Base-by-base conservation (phyloP, 2,888 invertebrate species). In the Dryomyza anilis region DNA sequence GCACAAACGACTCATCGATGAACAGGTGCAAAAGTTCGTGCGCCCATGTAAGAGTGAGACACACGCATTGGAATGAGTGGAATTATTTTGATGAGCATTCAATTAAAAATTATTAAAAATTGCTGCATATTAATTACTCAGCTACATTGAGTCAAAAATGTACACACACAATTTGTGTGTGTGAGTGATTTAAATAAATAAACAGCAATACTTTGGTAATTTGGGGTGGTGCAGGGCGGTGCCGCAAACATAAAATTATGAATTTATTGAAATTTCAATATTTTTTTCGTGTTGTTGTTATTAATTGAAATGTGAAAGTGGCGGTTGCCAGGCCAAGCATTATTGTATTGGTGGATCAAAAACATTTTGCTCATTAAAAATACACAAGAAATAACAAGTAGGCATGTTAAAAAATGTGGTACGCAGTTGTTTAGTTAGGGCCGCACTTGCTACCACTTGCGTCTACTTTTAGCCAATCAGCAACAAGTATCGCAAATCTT, bases 31-130 rank as follows among this genome's bases (percentile, higher is more conserved):
- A 61, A 39, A 43, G 14, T 27, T 7, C 23, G 14, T 16, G 21
- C 16, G 36, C 23, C 57, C 30, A 23, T 63, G 71, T 66, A 67
- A 59, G n/a, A n/a, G 63, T 71, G 48, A 48, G 61, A 52, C 71
- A 36, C 57, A 36, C 39, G 36, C 39, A 12, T 46, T 48, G 55
- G 25, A 43, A 45, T 50, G 62, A 52, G 55, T 52, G 45, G 29
- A 30, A 30, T 63, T 46, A 46, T 65, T 67, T 52, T 66, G 64
- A 70, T 68, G 66, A 69, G 65, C 59, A 62, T 69, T 71, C 67
- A 70, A 72, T 72, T 70, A 70, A 61, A 59, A 62, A 19, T 21
- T 53, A 33, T 50, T 10, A 29, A 59, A 52, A 50, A 57, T 46
- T 55, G 29, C 25, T 60, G 52, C 45, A 60, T 60, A 55, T 53